Conservation (phyloP, 2,888 invertebrate species). For the Graphium colonna region DNA sequence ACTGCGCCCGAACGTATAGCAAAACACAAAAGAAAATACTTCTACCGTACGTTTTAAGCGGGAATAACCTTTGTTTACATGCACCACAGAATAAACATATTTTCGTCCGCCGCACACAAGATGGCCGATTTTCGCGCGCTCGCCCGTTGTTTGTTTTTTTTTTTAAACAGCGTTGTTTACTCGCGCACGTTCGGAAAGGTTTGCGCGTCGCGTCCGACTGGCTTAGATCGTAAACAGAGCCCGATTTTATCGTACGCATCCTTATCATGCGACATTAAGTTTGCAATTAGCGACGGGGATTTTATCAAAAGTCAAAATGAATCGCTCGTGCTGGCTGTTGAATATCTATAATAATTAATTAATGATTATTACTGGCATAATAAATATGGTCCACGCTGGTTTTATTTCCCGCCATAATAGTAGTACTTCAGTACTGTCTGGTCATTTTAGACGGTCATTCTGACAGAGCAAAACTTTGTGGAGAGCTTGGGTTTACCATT, state of each 20-base stretch:
- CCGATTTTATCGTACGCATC: conserved; percentile 12
- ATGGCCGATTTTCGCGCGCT: conserved; percentile 13
- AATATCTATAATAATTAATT: not conserved
- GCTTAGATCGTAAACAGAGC: conserved; percentile 16
- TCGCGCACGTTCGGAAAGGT: conserved; percentile 4
- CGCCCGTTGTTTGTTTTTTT: conserved; percentile 12
- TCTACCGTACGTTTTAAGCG: conserved; percentile 6
- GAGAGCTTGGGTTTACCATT: no score
- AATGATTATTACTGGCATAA: no score
- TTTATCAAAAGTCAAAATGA: conserved; percentile 7
- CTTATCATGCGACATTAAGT: conserved; percentile 14
- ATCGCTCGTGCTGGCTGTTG: conserved; percentile 5
- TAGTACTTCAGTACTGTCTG: no score
- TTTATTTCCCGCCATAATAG: not conserved
- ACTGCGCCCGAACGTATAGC: conserved; percentile 5
- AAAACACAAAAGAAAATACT: not conserved
- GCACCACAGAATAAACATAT: not conserved
- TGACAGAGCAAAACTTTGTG: no score
- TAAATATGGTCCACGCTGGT: not conserved
- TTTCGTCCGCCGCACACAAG: not conserved
- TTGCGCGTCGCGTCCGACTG: conserved; percentile 12
- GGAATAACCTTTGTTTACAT: not conserved
- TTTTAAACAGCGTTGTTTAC: not conserved
- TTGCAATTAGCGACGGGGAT: conserved; percentile 8
- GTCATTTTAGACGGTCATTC: no score